These are phyloP conservation scores for Sterrhoptilus dennistouni DNA, from an alignment of 2,113 vertebrate genomes.

Conservation along the genomic window DNA sequence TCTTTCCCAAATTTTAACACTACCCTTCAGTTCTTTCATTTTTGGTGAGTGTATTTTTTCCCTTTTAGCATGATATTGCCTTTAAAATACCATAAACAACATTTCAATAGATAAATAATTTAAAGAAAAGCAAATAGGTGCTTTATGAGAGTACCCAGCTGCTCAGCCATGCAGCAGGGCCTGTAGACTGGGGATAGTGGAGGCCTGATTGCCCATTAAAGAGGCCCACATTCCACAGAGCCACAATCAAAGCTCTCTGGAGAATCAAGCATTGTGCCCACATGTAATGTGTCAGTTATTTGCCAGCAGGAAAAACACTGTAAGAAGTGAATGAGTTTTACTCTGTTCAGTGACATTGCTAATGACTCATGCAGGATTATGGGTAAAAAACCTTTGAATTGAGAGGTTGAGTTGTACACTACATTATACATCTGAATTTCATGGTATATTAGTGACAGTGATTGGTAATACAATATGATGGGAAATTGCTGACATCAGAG, in stretches of 20 bases:
- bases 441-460: slow-evolving; percentile 62
- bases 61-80: neutral
- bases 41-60: neutral
- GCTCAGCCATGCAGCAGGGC: neutral
- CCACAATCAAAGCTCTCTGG: neutral
- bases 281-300: slow-evolving; percentile 4
- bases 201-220: neutral
- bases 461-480: slow-evolving; percentile 52
- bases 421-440: slow-evolving; percentile 59
- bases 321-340: slow-evolving; percentile 29
- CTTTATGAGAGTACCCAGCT: neutral
- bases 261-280: slow-evolving; percentile 19
- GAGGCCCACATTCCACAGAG: neutral
- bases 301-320: slow-evolving; percentile 8
- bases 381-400: neutral
- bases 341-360: too few species aligned
- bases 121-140: neutral
- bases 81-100: neutral
- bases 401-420: slow-evolving; percentile 37
- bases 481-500: slow-evolving; percentile 35
- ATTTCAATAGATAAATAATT: neutral
- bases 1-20: neutral
- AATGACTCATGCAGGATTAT: too few species aligned
- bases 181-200: neutral
- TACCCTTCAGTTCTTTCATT: neutral